Evolutionary conservation across 2,888 invertebrate genomes (phyloP).

Genomic region (Plebejus argus): DNA sequence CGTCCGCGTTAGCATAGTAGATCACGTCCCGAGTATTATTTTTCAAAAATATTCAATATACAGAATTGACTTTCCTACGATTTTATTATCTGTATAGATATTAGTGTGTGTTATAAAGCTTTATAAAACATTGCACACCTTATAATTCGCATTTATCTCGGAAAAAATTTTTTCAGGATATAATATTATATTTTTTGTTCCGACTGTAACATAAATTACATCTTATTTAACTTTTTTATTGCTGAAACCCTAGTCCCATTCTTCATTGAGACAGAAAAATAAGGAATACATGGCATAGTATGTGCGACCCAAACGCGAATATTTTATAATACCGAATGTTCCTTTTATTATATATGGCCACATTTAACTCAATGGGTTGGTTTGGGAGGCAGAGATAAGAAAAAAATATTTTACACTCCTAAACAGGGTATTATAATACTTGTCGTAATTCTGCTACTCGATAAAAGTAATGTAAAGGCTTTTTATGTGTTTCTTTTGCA

Average conservation of each 20-base stretch:
- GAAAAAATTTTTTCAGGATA: neutral
- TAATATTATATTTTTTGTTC: neutral
- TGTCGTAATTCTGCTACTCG: neutral
- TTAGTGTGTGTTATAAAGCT: no score
- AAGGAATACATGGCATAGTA: conserved; percentile 9
- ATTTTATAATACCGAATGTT: conserved; percentile 9
- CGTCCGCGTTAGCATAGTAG: no score
- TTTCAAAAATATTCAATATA: no score
- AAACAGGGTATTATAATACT: conserved; percentile 28
- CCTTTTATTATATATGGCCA: conserved; percentile 29
- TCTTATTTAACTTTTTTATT: conserved; percentile 16
- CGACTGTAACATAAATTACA: neutral
- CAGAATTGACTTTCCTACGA: no score
- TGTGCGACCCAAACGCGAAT: neutral
- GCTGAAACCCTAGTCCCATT: conserved; percentile 3
- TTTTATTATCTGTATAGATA: no score
- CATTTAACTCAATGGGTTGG: conserved; percentile 21
- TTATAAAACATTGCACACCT: no score
- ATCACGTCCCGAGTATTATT: no score
- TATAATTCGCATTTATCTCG: neutral
- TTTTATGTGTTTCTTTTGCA: neutral
- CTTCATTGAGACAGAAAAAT: conserved; percentile 9
- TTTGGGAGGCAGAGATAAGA: conserved; percentile 17
- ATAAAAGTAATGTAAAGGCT: conserved; percentile 7
- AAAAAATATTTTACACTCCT: conserved; percentile 27